A percentile compares a stretch with the other conserved stretches of the same genome.
Conservation (phyloP, 2,797 vertebrate species). For the Myotis myotis region DNA sequence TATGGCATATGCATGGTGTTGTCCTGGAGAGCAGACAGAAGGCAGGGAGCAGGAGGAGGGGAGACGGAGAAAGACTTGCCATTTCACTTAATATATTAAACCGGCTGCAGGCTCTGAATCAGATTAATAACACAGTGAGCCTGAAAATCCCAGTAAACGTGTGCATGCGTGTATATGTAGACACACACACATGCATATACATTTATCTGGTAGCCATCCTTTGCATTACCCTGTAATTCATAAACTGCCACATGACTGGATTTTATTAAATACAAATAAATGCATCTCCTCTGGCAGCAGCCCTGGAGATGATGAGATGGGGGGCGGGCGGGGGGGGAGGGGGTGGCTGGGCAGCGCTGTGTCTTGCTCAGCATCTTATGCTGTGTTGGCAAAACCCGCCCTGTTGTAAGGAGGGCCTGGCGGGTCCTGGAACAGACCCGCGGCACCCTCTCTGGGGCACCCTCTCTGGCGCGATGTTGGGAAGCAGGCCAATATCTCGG, state of each 20-base stretch:
- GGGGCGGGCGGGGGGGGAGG: neutral
- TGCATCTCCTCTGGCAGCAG: conserved; percentile 69
- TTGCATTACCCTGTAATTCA: conserved; percentile 81
- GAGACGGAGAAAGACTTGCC: conserved; percentile 78
- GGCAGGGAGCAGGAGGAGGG: conserved; percentile 77
- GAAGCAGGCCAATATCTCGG: neutral
- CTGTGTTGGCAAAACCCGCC: neutral
- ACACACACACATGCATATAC: neutral
- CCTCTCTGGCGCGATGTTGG: neutral
- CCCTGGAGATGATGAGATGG: conserved; percentile 67
- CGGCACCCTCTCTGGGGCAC: neutral
- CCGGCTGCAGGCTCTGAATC: conserved; percentile 80
- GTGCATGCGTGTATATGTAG: neutral
- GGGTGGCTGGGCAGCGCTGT: neutral
- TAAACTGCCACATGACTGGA: conserved; percentile 76
- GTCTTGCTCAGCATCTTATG: conserved; percentile 46
- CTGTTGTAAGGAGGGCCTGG: neutral
- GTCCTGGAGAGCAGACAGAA: conserved; percentile 81
- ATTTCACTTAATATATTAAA: conserved; percentile 86
- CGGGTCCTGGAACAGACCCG: neutral
- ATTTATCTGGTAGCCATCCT: conserved; percentile 72
- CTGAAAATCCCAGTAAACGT: conserved; percentile 76
- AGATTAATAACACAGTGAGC: conserved; percentile 83
- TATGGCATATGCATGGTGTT: conserved; percentile 82
- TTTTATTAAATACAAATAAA: conserved; percentile 86